Evolutionary conservation across 2,797 vertebrate species (phyloP).

Genomic region (Kryptolebias ocellatus): DNA sequence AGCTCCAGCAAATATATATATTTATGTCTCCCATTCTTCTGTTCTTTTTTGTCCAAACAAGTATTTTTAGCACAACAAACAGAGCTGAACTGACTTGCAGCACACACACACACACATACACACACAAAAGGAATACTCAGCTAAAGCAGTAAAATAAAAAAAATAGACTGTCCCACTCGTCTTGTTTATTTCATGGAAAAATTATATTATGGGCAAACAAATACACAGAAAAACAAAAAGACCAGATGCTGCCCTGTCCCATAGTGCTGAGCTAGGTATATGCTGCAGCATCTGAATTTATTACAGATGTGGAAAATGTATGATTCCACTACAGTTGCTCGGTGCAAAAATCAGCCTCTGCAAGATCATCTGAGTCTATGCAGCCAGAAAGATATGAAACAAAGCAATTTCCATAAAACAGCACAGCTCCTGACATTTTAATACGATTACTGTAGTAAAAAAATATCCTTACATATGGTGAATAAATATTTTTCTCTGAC

Average conservation of each 20-base stretch:
- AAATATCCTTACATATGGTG: too few species aligned
- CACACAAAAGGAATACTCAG: slow-evolving; percentile 16
- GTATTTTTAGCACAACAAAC: slow-evolving; percentile 47
- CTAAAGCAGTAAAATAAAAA: slow-evolving; percentile 27
- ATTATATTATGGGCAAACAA: slow-evolving; percentile 50
- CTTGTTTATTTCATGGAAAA: slow-evolving; percentile 46
- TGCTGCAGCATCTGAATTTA: slow-evolving; percentile 10
- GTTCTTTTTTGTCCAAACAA: slow-evolving; percentile 22
- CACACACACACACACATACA: slow-evolving; percentile 21
- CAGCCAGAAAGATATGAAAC: too few species aligned
- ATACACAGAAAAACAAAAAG: slow-evolving; percentile 14
- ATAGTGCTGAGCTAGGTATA: slow-evolving; percentile 14
- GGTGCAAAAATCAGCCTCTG: slow-evolving; percentile 2
- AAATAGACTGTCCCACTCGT: slow-evolving; percentile 16
- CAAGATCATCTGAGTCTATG: neutral
- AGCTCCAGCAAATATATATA: slow-evolving; percentile 7
- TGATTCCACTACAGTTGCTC: neutral
- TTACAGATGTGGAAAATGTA: slow-evolving; percentile 17
- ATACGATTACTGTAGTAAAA: neutral
- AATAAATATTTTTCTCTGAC: too few species aligned
- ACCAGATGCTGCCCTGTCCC: slow-evolving; percentile 39
- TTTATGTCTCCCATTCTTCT: slow-evolving; percentile 6
- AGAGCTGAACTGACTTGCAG: slow-evolving; percentile 14
- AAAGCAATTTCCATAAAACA: too few species aligned
- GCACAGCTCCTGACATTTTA: neutral